Base-by-base conservation (phyloP, 1,140 invertebrate genomes). In the Campoletis sonorensis region DNA sequence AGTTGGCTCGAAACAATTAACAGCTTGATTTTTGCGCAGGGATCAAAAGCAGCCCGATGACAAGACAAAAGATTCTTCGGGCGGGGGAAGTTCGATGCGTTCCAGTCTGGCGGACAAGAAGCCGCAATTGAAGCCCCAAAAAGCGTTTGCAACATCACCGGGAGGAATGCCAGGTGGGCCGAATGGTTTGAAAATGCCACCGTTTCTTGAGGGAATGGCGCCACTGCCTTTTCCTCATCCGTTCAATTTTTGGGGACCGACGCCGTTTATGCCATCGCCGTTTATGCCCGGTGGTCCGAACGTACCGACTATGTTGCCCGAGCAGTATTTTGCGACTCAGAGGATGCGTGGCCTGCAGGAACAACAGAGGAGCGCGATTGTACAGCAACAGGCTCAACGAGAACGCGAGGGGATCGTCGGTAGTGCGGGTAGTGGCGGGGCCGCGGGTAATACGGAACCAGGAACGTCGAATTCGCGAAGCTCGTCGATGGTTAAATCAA, bases 261-360 rank as follows among this genome's bases (percentile, higher is more conserved):
- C 95, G 82, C 95, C 95, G 81, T 93, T 95, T 79, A 96, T 95
- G 90, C 92, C 94, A 85, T 93, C 94, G n/a, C 92, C 92, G 1
- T 93, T 95, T 61, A 92, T 92, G 67, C 80, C 84, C 0, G 90
- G 88, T 7, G 90, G 88, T 13, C 87, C 92, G 26, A 91, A 92
- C 82, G 93, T 94, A 78, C 90, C 93, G 26, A 88, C 93, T 30
- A 92, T 93, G 75, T 91, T 94, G 51, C 93, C 93, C 16, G 95
- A 95, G 54, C 93, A 95, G 64, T 95, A 96, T 85, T 96, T 96
- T 88, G 96, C 96, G 1, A 95, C 95, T 15, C 96, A 97, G 84
- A 95, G 97, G 93, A 96, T 96, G 92, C 94, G 96, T 68, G 94
- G 95, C 33, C 90, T 96, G 68, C 95, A 96, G 83, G 96, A 96